A percentile compares a stretch with the other conserved stretches of the same genome.
Evolutionary conservation across 2,888 invertebrate species (phyloP).

Genomic region (Exephanes ischioxanthus): DNA sequence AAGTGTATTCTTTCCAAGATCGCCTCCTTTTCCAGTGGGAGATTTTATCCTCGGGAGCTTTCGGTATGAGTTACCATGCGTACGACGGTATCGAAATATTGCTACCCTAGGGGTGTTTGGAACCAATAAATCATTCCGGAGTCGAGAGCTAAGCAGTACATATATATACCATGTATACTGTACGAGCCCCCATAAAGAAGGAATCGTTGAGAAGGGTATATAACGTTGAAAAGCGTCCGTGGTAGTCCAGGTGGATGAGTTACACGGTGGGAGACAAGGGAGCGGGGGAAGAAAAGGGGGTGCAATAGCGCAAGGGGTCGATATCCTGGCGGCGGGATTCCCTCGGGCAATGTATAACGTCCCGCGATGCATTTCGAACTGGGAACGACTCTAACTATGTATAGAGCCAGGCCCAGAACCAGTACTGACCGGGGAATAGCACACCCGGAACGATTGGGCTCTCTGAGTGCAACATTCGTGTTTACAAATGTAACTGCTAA

Average conservation of each 20-base stretch:
- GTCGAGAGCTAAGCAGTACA: not conserved
- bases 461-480: constrained; percentile 3
- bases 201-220: constrained; percentile 28
- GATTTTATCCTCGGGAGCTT: not conserved
- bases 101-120: constrained; percentile 7
- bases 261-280: constrained; percentile 7
- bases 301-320: constrained; percentile 27
- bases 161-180: not conserved
- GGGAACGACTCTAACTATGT: constrained; percentile 9
- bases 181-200: not conserved
- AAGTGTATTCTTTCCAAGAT: not conserved
- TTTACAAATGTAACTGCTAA: constrained; percentile 14
- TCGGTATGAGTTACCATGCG: constrained; percentile 4
- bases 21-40: not conserved
- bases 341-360: constrained; percentile 27
- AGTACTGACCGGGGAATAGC: not conserved
- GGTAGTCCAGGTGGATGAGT: constrained; percentile 6
- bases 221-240: constrained; percentile 19
- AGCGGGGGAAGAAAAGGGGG: not conserved
- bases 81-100: constrained; percentile 20
- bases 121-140: constrained; percentile 13
- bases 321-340: constrained; percentile 9
- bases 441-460: not conserved
- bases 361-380: constrained; percentile 20
- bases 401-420: not conserved